phyloP scores from a whole-genome alignment of 2,888 invertebrate genomes.

The Anticlea derivata region DNA sequence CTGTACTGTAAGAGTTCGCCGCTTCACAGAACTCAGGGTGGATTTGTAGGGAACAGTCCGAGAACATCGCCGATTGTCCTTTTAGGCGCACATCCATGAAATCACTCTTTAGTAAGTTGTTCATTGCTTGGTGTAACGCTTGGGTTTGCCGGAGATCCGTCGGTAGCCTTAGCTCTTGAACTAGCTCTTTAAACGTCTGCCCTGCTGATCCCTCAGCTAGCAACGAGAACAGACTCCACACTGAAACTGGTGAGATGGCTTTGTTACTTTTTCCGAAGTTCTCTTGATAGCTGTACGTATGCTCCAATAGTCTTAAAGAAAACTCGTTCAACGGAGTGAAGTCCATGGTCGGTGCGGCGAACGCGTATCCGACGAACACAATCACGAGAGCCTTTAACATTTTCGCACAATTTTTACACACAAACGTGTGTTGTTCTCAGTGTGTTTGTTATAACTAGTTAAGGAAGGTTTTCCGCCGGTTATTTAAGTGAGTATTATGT shows the following conservation, averaged over 20 bases:
- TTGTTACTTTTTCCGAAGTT: slow-evolving; percentile 65
- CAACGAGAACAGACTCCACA: slow-evolving; percentile 72
- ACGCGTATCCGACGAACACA: slow-evolving; percentile 44
- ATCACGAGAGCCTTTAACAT: slow-evolving; percentile 60
- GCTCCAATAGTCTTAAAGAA: slow-evolving; percentile 64
- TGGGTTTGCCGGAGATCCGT: slow-evolving; percentile 64
- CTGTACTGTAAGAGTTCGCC: slow-evolving; percentile 75
- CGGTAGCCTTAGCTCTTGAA: slow-evolving; percentile 60
- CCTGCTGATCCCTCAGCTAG: slow-evolving; percentile 73
- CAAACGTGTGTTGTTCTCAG: slow-evolving; percentile 58
- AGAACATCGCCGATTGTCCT: slow-evolving; percentile 65
- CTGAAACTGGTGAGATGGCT: slow-evolving; percentile 69
- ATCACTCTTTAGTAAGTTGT: slow-evolving; percentile 53
- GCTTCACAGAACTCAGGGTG: slow-evolving; percentile 71
- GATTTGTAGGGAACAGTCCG: slow-evolving; percentile 58
- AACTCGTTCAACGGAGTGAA: slow-evolving; percentile 66
- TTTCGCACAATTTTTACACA: slow-evolving; percentile 42
- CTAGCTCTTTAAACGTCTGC: slow-evolving; percentile 67
- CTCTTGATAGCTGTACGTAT: slow-evolving; percentile 66
- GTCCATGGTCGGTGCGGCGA: slow-evolving; percentile 56
- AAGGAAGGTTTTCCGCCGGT: slow-evolving; percentile 51
- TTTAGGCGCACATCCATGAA: slow-evolving; percentile 60
- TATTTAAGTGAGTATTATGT: slow-evolving; percentile 37
- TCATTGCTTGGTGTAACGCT: slow-evolving; percentile 59
- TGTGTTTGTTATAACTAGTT: slow-evolving; percentile 64